phyloP scores from a whole-genome alignment of 2,113 vertebrate genomes.

The Felis catus region DNA sequence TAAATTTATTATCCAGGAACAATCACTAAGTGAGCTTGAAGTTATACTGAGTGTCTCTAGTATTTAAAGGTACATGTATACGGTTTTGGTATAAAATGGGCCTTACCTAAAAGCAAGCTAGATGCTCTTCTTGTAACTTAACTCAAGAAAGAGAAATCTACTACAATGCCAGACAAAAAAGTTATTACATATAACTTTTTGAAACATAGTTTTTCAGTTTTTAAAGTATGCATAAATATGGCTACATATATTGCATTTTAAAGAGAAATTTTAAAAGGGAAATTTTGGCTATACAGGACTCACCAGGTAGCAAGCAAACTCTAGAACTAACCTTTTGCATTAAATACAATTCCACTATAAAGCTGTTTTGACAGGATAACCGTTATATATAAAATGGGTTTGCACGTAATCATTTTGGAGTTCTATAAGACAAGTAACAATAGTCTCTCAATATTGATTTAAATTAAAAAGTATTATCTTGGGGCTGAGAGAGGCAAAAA shows the following conservation, averaged over 20 bases:
- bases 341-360: not conserved
- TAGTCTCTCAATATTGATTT: not conserved
- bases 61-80: not conserved
- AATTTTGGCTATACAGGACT: not conserved
- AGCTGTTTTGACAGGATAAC: not conserved
- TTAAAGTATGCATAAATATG: not conserved
- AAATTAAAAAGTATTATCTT: slow-evolving; percentile 30
- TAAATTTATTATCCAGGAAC: not conserved
- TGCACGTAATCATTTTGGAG: not conserved
- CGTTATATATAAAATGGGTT: slow-evolving; percentile 11
- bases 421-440: not conserved
- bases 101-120: not conserved
- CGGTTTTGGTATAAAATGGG: not conserved
- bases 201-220: not conserved
- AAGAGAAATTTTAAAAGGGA: not conserved
- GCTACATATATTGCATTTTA: not conserved
- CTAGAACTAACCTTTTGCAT: not conserved
- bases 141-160: slow-evolving; percentile 8
- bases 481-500: not conserved
- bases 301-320: not conserved
- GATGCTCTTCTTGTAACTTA: not conserved
- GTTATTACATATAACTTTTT: not conserved
- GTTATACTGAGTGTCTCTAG: not conserved
- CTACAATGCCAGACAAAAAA: not conserved
- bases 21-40: not conserved